phyloP scores from a whole-genome alignment of 2,888 invertebrate genomes.

The Apeira syringaria region DNA sequence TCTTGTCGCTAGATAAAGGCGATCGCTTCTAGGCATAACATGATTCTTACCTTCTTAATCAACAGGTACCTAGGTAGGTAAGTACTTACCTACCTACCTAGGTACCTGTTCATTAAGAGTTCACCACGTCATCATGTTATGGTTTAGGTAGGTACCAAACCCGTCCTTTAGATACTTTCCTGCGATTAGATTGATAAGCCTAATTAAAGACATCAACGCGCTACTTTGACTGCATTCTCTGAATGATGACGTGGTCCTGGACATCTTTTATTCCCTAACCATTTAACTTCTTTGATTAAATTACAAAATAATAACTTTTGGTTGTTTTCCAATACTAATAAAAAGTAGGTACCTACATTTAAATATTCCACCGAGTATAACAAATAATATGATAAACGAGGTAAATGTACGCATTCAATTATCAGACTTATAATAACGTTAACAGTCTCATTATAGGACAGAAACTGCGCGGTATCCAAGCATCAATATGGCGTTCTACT shows the following conservation, averaged over 20 bases:
- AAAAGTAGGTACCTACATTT: too few species aligned
- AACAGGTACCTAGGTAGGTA: too few species aligned
- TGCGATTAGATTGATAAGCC: neutral
- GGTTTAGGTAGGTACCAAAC: too few species aligned
- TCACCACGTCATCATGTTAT: too few species aligned
- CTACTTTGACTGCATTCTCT: too few species aligned
- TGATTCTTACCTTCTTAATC: too few species aligned
- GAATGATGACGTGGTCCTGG: too few species aligned
- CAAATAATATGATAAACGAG: conserved; percentile 4
- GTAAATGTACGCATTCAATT: conserved; percentile 24
- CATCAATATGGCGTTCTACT: conserved; percentile 47
- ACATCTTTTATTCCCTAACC: neutral
- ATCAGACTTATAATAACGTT: conserved; percentile 34
- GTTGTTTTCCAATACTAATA: neutral
- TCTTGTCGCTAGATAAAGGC: too few species aligned
- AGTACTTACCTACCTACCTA: too few species aligned
- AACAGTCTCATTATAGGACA: conserved; percentile 44
- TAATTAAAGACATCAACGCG: conserved; percentile 55
- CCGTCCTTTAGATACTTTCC: too few species aligned
- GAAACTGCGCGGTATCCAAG: conserved; percentile 37
- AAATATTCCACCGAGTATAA: conserved; percentile 1
- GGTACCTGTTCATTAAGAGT: too few species aligned
- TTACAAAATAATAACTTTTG: neutral
- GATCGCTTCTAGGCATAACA: too few species aligned
- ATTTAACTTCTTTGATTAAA: neutral